Conservation (phyloP, 2,797 vertebrate genomes). For the Amblyopsis hoosieri region DNA sequence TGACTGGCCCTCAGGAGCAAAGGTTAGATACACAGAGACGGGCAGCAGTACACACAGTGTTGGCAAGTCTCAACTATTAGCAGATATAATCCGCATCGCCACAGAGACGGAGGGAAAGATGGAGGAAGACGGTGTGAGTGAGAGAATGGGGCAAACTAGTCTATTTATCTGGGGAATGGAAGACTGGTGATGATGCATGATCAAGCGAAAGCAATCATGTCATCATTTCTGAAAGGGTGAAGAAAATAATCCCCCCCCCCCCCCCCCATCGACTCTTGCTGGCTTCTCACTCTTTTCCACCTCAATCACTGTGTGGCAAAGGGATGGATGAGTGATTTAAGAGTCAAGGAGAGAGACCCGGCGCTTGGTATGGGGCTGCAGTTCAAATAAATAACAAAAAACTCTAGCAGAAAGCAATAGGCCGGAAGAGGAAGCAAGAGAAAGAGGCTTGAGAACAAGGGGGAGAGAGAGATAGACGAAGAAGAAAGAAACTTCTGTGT, state of each 20-base stretch:
- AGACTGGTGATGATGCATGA: constrained; percentile 95
- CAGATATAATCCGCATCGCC: constrained; percentile 67
- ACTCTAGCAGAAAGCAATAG: constrained; percentile 29
- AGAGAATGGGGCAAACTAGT: constrained; percentile 68
- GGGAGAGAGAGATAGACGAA: constrained; percentile 9
- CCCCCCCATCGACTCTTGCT: constrained; percentile 30
- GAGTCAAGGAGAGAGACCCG: constrained; percentile 93
- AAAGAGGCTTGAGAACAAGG: constrained; percentile 11
- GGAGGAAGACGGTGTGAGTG: constrained; percentile 37
- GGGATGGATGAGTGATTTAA: constrained; percentile 99
- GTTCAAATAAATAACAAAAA: constrained; percentile 95
- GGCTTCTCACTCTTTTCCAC: constrained; percentile 80
- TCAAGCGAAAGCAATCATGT: constrained; percentile 99
- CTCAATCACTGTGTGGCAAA: constrained; percentile 85
- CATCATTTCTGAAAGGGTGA: constrained; percentile 99
- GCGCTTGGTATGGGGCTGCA: constrained; percentile 92
- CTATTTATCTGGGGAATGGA: constrained; percentile 92
- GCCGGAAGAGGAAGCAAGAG: constrained; percentile 28
- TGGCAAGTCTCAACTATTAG: constrained; percentile 72
- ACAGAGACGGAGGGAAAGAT: constrained; percentile 39
- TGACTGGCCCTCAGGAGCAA: constrained; percentile 86
- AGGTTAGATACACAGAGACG: constrained; percentile 93
- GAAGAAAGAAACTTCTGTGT: neutral
- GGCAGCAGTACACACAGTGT: constrained; percentile 31
- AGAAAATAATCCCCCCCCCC: constrained; percentile 91